Base-by-base conservation (phyloP, 2,797 vertebrate species). In the Molossus alvarezi region DNA sequence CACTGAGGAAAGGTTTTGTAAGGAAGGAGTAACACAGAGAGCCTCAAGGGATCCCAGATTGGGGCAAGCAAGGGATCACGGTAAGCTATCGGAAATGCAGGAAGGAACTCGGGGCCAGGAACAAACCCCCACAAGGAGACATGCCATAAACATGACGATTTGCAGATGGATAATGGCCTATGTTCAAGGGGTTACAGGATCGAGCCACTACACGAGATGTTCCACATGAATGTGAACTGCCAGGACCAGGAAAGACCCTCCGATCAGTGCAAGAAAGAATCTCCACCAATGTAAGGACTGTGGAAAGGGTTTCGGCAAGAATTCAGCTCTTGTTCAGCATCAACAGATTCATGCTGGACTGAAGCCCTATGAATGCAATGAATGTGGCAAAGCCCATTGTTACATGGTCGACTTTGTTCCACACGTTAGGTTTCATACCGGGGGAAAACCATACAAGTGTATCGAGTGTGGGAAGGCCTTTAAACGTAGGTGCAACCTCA, bases 291-390 rank as follows among this genome's bases (percentile, higher is more conserved):
- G 97, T 85, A 90, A 82, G 27, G 94, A 95, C 25, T 96, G 96
- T 83, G 96, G 96, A 11, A 97, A 97, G 91, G 79, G n/a, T 23
- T 96, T 97, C 79, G 95, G 82, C 83, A 96, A 95, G 88, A 96
- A 96, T n/a, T 96, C 95, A 82, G 80, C 90, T 60, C 91, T 97
- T 17, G 75, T 86, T 41, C 72, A 67, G 4, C 97, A 97, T 82
- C 94, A 95, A 1, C 94, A 96, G 51, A 96, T 92, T 87, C 97
- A 97, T 33, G 79, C 90, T 48, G 96, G 90, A 62, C 58, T 95
- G 25, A 45, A 45, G 41, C 41, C 41, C 41, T 45, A 45, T 45
- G 41, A 45, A 45, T 45, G 41, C 41, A 45, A 45, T 45, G 41
- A 45, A 45, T 45, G 41, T 45, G 41, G 41, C 5, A 45, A 45